Conservation (phyloP, 2,888 invertebrate genomes). For the Pantelozetes paolii region DNA sequence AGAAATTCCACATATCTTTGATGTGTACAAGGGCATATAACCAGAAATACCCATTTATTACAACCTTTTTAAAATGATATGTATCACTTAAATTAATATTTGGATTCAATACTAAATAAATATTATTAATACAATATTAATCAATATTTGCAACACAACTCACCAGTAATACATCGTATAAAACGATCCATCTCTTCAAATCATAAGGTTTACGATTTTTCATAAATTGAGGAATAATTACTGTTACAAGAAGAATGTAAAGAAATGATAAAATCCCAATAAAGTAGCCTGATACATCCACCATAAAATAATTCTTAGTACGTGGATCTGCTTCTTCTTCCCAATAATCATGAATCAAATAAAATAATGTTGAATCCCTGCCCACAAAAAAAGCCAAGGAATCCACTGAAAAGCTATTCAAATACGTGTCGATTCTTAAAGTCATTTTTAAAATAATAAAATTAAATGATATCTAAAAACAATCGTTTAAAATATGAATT, state of each 20-base stretch:
- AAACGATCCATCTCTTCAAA: constrained; percentile 26
- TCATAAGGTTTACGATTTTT: constrained; percentile 9
- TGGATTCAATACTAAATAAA: too few relatives aligned
- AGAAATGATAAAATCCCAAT: background rate
- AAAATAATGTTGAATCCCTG: background rate
- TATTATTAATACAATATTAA: background rate
- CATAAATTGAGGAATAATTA: constrained; percentile 30
- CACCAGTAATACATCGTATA: constrained; percentile 31
- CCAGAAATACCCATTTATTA: constrained; percentile 30
- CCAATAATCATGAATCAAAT: constrained; percentile 24
- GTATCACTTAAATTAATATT: too few relatives aligned
- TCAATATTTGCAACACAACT: too few relatives aligned
- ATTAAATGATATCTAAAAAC: too few relatives aligned
- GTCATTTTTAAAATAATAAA: too few relatives aligned
- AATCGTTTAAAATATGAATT: too few relatives aligned
- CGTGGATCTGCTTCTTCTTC: constrained; percentile 16
- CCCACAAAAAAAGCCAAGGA: background rate
- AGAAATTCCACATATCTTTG: constrained; percentile 26
- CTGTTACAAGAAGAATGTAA: background rate
- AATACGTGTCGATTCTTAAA: too few relatives aligned
- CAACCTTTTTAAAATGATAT: background rate
- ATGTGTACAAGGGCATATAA: constrained; percentile 9
- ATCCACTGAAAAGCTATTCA: too few relatives aligned
- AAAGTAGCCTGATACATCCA: background rate
- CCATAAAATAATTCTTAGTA: background rate